Conservation (phyloP, 2,113 vertebrate species). For the Neoarius graeffei region DNA sequence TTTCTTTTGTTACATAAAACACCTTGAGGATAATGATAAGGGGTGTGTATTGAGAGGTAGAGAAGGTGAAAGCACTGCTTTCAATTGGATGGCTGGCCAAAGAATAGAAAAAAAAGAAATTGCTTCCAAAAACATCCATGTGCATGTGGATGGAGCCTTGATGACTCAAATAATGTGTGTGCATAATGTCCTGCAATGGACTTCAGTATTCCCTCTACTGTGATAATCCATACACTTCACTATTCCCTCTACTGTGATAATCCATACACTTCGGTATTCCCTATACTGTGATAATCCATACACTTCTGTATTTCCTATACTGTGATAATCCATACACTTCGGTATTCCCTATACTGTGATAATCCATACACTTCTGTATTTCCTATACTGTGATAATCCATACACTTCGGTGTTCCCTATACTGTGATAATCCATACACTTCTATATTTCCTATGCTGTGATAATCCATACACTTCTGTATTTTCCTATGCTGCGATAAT, state of each 20-base stretch:
- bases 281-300: background rate
- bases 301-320: background rate
- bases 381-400: background rate
- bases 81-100: background rate
- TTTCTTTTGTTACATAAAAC: background rate
- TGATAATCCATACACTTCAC: background rate
- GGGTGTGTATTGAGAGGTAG: background rate
- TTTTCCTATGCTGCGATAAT: background rate
- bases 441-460: background rate
- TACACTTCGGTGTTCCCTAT: background rate
- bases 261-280: background rate
- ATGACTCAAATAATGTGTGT: slow-evolving; percentile 1
- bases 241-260: background rate
- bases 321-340: background rate
- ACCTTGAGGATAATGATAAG: background rate
- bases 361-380: background rate
- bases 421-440: background rate
- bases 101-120: background rate
- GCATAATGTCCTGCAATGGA: background rate
- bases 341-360: background rate
- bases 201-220: background rate
- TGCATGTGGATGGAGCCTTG: background rate
- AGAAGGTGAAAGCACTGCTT: background rate
- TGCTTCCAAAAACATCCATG: background rate
- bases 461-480: background rate